Evolutionary conservation across 2,113 vertebrate species (phyloP).

Genomic region (Phyllopteryx taeniolatus): DNA sequence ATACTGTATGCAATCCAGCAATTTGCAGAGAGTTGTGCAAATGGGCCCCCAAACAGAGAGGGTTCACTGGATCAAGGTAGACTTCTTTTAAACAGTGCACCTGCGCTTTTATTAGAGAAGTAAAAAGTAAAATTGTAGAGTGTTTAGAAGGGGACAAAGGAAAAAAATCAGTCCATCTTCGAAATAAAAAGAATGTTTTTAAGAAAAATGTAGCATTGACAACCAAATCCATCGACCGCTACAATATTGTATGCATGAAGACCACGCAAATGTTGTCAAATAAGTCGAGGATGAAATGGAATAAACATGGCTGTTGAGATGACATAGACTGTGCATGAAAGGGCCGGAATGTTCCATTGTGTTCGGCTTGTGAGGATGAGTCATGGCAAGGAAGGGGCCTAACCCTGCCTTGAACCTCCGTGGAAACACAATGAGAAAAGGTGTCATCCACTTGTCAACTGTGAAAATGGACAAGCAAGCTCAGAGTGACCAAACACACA

Average conservation of each 20-base stretch:
- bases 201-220: conserved; percentile 16
- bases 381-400: conserved; percentile 39
- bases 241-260: not conserved
- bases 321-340: conserved; percentile 17
- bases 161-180: conserved; percentile 25
- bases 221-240: conserved; percentile 25
- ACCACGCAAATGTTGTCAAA: not conserved
- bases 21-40: not conserved
- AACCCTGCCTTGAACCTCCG: conserved; percentile 41
- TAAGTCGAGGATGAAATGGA: not conserved
- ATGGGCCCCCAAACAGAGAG: not conserved
- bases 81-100: not conserved
- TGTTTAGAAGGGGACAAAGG: not conserved
- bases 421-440: conserved; percentile 10
- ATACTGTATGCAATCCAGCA: no score
- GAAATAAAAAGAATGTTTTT: conserved; percentile 35
- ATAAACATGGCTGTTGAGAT: not conserved
- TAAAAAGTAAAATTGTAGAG: not conserved
- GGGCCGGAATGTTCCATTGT: conserved; percentile 50
- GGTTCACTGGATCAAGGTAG: not conserved
- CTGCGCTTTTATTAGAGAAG: not conserved
- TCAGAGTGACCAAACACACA: conserved; percentile 3
- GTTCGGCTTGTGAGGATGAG: conserved; percentile 50
- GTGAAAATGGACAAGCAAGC: conserved; percentile 22
- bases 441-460: conserved; percentile 20